Conservation (phyloP, 2,113 vertebrate genomes). For the Prietella phreatophila region DNA sequence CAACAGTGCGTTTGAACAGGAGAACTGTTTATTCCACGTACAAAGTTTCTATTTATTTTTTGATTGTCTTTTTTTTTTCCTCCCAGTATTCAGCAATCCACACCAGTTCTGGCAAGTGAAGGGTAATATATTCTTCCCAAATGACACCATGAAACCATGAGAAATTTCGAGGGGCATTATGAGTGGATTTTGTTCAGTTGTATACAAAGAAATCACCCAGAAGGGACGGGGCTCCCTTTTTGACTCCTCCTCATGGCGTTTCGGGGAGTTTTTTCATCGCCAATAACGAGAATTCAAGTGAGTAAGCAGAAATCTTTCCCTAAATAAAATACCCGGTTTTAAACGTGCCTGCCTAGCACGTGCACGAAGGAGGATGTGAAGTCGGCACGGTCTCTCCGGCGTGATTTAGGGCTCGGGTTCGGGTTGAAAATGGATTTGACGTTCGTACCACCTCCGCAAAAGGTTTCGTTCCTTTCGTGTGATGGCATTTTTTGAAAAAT, state of each 20-base stretch:
- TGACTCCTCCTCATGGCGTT: background rate
- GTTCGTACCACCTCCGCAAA: background rate
- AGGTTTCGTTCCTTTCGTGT: no score
- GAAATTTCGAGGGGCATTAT: background rate
- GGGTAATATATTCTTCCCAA: background rate
- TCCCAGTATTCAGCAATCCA: background rate
- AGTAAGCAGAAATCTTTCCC: background rate
- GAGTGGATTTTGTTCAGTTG: background rate
- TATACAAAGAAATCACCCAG: background rate
- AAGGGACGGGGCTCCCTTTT: background rate
- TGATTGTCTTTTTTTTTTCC: background rate
- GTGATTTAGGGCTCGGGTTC: background rate
- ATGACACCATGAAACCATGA: background rate
- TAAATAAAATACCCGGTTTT: background rate
- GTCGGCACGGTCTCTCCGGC: background rate
- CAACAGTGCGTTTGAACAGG: background rate
- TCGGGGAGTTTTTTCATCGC: conserved; percentile 1
- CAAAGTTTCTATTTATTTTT: background rate
- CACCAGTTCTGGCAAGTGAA: background rate
- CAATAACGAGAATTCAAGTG: conserved; percentile 4
- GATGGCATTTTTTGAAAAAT: no score
- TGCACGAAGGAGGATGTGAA: background rate
- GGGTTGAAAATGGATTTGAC: background rate
- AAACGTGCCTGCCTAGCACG: background rate
- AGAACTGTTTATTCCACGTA: background rate